These are phyloP conservation scores for Bungarus multicinctus DNA, from an alignment of 2,113 vertebrate genomes.

Conservation along the genomic window DNA sequence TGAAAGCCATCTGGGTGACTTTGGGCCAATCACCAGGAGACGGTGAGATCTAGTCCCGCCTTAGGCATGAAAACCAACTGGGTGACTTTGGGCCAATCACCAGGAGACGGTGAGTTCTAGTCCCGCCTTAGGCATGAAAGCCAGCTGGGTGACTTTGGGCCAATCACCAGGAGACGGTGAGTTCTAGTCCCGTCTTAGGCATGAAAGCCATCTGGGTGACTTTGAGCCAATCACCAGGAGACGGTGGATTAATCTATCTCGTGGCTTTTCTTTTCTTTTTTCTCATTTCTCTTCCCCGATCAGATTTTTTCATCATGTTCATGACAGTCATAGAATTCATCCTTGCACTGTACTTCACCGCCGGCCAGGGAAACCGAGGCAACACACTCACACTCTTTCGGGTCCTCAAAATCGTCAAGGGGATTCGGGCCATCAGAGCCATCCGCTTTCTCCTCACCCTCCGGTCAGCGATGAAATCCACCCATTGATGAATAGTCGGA, in stretches of 20 bases:
- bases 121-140: too few relatives aligned
- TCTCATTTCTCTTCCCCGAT: not conserved
- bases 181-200: too few relatives aligned
- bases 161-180: too few relatives aligned
- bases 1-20: too few relatives aligned
- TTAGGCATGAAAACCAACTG: too few relatives aligned
- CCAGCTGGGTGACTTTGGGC: too few relatives aligned
- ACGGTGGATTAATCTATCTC: not conserved
- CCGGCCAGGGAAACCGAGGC: not conserved
- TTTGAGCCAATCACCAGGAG: not conserved
- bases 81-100: too few relatives aligned
- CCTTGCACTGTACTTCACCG: slow-evolving; percentile 31
- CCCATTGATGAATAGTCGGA: not conserved
- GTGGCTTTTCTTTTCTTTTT: not conserved
- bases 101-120: too few relatives aligned
- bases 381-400: slow-evolving; percentile 48
- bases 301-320: slow-evolving; percentile 64
- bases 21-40: too few relatives aligned
- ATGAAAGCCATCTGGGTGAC: too few relatives aligned
- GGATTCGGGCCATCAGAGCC: slow-evolving; percentile 50
- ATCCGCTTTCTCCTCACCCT: slow-evolving; percentile 54
- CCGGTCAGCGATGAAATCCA: slow-evolving; percentile 33
- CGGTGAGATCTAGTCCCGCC: too few relatives aligned
- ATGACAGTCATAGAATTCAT: slow-evolving; percentile 47
- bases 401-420: slow-evolving; percentile 61